phyloP scores from a whole-genome alignment of 1,140 invertebrate species.

The Lepidurus arcticus region DNA sequence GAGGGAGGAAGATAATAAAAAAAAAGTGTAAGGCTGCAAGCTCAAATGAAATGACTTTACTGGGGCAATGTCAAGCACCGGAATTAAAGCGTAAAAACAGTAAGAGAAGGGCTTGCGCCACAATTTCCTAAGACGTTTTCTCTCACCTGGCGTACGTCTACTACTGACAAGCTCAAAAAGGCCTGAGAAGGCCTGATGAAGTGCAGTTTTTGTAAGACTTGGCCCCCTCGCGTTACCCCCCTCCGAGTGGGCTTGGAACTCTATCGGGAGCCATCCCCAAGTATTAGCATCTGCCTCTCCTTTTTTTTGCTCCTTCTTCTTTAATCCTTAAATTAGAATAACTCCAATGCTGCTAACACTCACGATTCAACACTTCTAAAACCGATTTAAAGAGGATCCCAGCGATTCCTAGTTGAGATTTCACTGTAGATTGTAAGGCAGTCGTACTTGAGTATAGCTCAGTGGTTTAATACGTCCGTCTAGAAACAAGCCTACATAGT shows the following conservation, averaged over 20 bases:
- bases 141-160: neutral
- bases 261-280: conserved; percentile 17
- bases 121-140: neutral
- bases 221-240: neutral
- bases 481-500: no score
- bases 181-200: neutral
- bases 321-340: neutral
- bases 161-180: neutral
- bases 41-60: neutral
- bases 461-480: no score
- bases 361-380: neutral
- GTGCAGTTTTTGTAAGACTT: neutral
- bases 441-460: no score
- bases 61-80: neutral
- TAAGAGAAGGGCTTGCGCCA: neutral
- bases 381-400: no score
- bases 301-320: neutral
- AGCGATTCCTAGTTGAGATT: no score
- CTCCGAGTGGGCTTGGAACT: neutral
- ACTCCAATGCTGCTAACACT: neutral
- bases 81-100: neutral
- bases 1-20: neutral
- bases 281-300: conserved; percentile 8
- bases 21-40: neutral
- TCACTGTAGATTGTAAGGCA: no score